phyloP scores from a whole-genome alignment of 2,888 invertebrate genomes.

The Stenurella melanura region DNA sequence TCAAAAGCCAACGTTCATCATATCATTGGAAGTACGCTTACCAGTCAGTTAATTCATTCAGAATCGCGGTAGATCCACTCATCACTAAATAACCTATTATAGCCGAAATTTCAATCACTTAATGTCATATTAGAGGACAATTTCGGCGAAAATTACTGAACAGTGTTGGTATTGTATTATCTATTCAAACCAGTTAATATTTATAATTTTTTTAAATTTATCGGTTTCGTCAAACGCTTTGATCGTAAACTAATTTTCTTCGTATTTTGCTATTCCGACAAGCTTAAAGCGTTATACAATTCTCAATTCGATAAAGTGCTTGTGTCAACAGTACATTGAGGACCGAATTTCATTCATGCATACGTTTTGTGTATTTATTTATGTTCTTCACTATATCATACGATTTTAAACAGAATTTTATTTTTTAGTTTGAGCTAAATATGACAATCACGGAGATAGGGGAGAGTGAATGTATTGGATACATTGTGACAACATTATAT shows the following conservation, averaged over 20 bases:
- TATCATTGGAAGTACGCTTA: no score
- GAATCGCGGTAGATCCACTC: no score
- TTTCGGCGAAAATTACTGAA: no score
- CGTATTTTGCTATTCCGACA: background rate
- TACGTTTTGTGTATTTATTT: background rate
- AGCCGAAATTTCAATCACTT: no score
- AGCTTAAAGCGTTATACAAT: background rate
- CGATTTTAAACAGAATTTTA: background rate
- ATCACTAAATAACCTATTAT: no score
- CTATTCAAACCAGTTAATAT: background rate
- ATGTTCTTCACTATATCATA: background rate
- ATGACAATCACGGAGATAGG: background rate
- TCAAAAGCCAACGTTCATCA: no score
- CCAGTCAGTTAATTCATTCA: no score
- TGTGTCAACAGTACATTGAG: constrained; percentile 3
- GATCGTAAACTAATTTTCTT: background rate
- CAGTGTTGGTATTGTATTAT: no score
- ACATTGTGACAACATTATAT: constrained; percentile 14
- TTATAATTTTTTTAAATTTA: background rate
- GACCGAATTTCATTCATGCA: background rate
- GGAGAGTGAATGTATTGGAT: background rate
- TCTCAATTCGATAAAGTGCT: background rate
- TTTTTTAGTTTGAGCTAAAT: background rate
- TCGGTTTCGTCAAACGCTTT: background rate
- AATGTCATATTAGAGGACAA: no score